Percentiles rank a stretch among this genome's conserved stretches.
phyloP scores from a whole-genome alignment of 2,888 invertebrate genomes.

The Alentia gelatinosa region DNA sequence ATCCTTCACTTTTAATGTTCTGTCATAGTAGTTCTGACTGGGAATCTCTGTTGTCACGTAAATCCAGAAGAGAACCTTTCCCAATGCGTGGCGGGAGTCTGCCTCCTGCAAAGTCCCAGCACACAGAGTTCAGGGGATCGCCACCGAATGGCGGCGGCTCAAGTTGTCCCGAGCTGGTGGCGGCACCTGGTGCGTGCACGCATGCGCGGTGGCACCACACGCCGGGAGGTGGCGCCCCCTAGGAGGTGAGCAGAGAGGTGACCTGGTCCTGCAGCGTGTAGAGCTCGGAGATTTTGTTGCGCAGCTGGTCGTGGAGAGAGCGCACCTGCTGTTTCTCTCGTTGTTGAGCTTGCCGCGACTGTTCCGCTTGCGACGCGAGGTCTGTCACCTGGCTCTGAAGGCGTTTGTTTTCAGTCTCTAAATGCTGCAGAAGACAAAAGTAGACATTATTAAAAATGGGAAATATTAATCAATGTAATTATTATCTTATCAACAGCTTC shows the following conservation, averaged over 20 bases:
- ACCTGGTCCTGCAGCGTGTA: slow-evolving; percentile 63
- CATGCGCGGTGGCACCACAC: neutral
- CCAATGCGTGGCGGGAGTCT: neutral
- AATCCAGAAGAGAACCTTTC: neutral
- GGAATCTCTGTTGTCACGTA: neutral
- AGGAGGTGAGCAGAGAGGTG: slow-evolving; percentile 28
- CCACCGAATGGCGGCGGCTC: neutral
- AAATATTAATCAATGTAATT: no score
- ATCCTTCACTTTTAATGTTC: no score
- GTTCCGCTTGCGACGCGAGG: slow-evolving; percentile 22
- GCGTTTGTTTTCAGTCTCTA: slow-evolving; percentile 74
- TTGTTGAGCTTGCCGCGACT: slow-evolving; percentile 64
- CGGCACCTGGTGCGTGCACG: neutral
- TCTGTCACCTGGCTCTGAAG: slow-evolving; percentile 71
- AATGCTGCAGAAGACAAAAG: slow-evolving; percentile 66
- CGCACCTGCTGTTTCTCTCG: slow-evolving; percentile 72
- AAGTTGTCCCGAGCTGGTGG: neutral
- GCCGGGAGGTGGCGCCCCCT: slow-evolving; percentile 17
- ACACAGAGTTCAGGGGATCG: neutral
- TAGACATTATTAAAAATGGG: neutral
- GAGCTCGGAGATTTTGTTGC: slow-evolving; percentile 76
- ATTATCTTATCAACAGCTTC: no score
- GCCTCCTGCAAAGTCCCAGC: neutral
- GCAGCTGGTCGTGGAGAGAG: slow-evolving; percentile 73
- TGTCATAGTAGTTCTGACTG: neutral